Percentiles rank a stretch among this genome's conserved stretches.
Conservation (phyloP, 2,113 vertebrate species). For the Triplophysa rosa region DNA sequence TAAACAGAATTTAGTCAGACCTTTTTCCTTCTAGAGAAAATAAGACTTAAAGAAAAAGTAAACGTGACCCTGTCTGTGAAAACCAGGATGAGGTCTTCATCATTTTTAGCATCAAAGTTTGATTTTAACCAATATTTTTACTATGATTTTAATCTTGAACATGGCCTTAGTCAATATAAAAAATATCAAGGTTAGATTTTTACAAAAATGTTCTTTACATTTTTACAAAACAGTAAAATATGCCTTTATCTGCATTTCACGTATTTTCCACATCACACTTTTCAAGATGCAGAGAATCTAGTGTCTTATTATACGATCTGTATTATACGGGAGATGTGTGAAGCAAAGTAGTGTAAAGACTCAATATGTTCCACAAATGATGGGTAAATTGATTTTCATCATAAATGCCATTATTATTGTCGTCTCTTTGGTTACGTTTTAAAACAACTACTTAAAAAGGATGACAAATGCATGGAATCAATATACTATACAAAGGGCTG, state of each 20-base stretch:
- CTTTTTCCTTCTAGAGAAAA: background rate
- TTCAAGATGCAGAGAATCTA: constrained; percentile 14
- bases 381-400: constrained; percentile 25
- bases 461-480: constrained; percentile 7
- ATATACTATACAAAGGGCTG: background rate
- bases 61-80: no score
- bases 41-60: background rate
- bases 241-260: no score
- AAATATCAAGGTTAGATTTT: no score
- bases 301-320: constrained; percentile 9
- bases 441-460: background rate
- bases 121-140: no score
- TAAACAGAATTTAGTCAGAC: no score
- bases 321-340: background rate
- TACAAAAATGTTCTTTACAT: no score
- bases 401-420: constrained; percentile 4
- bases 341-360: background rate
- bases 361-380: constrained; percentile 25
- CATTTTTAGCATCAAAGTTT: no score
- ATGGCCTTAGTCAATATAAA: no score
- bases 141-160: no score
- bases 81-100: no score
- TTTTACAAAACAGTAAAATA: no score
- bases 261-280: no score
- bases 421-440: background rate